Evolutionary conservation across 2,888 invertebrate genomes (phyloP).

Genomic region (Cordilura impudica): DNA sequence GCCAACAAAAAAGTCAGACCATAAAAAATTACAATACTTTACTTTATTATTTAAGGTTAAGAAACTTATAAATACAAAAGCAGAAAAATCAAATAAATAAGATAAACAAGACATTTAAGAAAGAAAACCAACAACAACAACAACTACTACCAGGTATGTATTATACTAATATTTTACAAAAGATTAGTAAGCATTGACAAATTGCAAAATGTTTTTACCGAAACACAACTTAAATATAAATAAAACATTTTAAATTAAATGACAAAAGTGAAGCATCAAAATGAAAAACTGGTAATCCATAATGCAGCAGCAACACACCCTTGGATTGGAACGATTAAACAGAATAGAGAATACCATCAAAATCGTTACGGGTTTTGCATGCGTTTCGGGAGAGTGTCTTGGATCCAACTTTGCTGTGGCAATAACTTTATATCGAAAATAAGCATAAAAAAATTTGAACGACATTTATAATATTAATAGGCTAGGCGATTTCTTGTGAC

Average conservation of each 20-base stretch:
- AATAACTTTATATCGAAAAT: too few relatives aligned
- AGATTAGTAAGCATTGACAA: conserved; percentile 40
- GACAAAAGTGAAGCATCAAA: not conserved
- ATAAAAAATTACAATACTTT: conserved; percentile 8
- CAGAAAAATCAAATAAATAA: not conserved
- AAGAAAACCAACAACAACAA: not conserved
- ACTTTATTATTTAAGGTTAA: not conserved
- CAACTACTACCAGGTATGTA: not conserved
- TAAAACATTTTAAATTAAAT: not conserved
- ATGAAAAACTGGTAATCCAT: not conserved
- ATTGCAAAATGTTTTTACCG: conserved; percentile 9
- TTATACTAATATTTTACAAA: conserved; percentile 2
- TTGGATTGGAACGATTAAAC: not conserved
- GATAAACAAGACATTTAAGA: conserved; percentile 33
- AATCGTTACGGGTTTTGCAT: too few relatives aligned
- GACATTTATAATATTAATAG: too few relatives aligned
- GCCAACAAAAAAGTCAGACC: conserved; percentile 12
- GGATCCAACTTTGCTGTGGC: too few relatives aligned
- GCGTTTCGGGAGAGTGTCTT: too few relatives aligned
- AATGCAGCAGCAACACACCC: not conserved
- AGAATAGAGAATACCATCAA: not conserved
- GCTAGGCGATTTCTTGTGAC: too few relatives aligned
- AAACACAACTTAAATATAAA: conserved; percentile 16
- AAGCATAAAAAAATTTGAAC: too few relatives aligned
- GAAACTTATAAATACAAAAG: not conserved